Conservation (phyloP, 1,140 invertebrate species). For the Lasaia peninsularis region DNA sequence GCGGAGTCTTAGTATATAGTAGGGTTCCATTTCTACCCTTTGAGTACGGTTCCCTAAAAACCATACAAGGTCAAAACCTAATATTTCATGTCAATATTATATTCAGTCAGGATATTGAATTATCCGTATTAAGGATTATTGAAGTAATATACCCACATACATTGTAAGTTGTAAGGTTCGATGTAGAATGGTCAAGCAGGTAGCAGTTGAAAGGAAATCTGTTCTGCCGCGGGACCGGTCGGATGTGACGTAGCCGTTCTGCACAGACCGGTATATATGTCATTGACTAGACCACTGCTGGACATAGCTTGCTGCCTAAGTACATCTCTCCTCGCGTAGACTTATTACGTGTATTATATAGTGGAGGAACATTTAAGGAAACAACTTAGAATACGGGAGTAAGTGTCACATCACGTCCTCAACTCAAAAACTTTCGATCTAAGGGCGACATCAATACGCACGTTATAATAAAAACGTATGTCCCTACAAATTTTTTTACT, state of each 20-base stretch:
- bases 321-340: not conserved
- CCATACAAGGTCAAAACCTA: not conserved
- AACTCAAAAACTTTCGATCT: too few relatives aligned
- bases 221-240: conserved; percentile 1
- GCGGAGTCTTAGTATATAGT: too few relatives aligned
- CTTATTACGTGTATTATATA: not conserved
- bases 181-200: conserved; percentile 1
- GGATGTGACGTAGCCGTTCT: conserved; percentile 6
- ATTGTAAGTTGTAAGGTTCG: not conserved
- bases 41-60: too few relatives aligned
- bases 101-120: not conserved
- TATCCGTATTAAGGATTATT: conserved; percentile 1
- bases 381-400: too few relatives aligned
- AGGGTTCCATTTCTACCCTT: too few relatives aligned
- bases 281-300: not conserved
- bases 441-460: too few relatives aligned
- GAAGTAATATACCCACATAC: not conserved
- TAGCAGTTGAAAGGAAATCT: conserved; percentile 11
- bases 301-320: not conserved
- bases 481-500: too few relatives aligned
- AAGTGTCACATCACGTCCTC: too few relatives aligned
- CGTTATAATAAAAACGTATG: too few relatives aligned
- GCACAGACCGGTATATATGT: not conserved
- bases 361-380: not conserved
- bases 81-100: not conserved